Percentiles rank a stretch among this genome's conserved stretches.
phyloP scores from a whole-genome alignment of 2,797 vertebrate genomes.

The Sebastes kiyomatsui region DNA sequence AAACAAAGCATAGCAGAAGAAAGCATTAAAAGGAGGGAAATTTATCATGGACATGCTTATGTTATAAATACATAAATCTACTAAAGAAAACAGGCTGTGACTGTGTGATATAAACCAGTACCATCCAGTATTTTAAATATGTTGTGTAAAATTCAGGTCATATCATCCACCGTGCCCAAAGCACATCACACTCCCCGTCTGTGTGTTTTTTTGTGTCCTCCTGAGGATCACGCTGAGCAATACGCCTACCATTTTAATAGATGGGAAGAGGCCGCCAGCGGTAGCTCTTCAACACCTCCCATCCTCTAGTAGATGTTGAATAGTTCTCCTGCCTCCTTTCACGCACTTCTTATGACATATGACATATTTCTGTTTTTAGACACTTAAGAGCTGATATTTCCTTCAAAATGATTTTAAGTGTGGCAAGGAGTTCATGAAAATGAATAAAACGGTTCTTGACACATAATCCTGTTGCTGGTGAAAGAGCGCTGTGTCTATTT shows the following conservation, averaged over 20 bases:
- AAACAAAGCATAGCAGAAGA: constrained; percentile 20
- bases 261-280: constrained; percentile 56
- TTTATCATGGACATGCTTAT: constrained; percentile 14
- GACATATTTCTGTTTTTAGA: constrained; percentile 43
- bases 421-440: constrained; percentile 21
- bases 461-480: neutral
- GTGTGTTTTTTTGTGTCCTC: constrained; percentile 44
- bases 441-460: neutral
- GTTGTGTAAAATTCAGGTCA: constrained; percentile 50
- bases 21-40: constrained; percentile 22
- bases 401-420: constrained; percentile 25
- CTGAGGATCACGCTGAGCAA: constrained; percentile 41
- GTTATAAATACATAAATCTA: constrained; percentile 41
- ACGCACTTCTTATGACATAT: neutral
- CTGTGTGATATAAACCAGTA: constrained; percentile 28
- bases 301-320: constrained; percentile 27
- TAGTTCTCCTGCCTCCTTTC: constrained; percentile 24
- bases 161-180: constrained; percentile 48
- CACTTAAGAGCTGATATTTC: constrained; percentile 35
- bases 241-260: constrained; percentile 52
- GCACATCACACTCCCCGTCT: constrained; percentile 51
- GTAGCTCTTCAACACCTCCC: constrained; percentile 51
- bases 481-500: neutral
- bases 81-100: constrained; percentile 18
- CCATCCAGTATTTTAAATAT: constrained; percentile 13